Evolutionary conservation across 2,113 vertebrate species (phyloP).

Genomic region (Muntiacus muntjak): DNA sequence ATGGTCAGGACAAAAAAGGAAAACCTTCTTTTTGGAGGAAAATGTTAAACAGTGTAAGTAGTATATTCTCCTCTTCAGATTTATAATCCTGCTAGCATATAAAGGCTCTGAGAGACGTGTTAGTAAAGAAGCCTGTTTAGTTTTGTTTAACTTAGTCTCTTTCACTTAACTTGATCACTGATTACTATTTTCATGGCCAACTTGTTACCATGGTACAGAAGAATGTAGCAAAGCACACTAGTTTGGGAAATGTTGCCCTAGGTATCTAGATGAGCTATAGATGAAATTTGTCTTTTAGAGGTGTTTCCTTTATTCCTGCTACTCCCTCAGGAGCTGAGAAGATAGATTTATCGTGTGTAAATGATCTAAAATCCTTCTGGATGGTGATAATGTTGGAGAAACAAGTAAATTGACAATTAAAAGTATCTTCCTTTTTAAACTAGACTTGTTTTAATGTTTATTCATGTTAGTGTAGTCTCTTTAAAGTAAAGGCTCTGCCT

Average conservation of each 20-base stretch:
- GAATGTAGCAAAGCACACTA: neutral
- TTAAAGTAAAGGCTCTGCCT: neutral
- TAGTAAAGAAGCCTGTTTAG: slow-evolving; percentile 10
- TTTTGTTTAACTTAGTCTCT: neutral
- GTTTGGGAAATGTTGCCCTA: neutral
- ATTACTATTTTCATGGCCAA: neutral
- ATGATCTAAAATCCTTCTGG: neutral
- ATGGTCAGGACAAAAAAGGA: neutral
- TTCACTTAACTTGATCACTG: neutral
- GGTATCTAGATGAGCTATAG: neutral
- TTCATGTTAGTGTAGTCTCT: neutral
- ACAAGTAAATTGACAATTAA: neutral
- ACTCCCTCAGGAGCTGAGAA: neutral
- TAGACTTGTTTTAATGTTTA: neutral
- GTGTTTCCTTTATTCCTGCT: neutral
- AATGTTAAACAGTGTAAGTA: neutral
- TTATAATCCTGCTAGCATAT: neutral
- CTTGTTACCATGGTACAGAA: neutral
- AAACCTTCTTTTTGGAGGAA: neutral
- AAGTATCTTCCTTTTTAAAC: neutral
- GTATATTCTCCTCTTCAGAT: neutral
- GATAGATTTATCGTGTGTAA: neutral
- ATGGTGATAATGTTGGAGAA: neutral
- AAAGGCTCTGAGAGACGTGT: neutral
- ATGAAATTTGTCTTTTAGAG: neutral